Conservation (phyloP, 2,113 vertebrate species). For the Nothocercus nigrocapillus region DNA sequence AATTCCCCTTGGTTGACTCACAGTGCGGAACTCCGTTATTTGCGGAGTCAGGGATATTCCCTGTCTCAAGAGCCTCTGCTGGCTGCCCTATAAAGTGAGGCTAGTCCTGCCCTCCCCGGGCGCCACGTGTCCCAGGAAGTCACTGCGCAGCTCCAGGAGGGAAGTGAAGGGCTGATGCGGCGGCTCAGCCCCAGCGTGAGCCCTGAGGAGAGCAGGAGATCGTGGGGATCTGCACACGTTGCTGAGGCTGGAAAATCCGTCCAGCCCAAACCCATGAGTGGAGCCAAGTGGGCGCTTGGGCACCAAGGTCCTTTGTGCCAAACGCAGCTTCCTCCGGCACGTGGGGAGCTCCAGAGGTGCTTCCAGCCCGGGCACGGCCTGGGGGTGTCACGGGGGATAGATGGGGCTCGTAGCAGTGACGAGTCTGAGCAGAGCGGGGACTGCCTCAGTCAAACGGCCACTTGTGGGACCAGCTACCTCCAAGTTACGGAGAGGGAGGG, state of each 20-base stretch:
- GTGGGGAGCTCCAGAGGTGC: too few species aligned
- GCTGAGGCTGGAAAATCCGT: neutral
- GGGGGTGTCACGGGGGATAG: neutral
- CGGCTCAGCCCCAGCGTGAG: neutral
- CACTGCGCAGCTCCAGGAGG: neutral
- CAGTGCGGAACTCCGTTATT: neutral
- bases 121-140: too few species aligned
- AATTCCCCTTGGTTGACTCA: neutral
- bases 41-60: neutral
- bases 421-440: neutral
- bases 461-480: neutral
- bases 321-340: neutral
- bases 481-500: neutral
- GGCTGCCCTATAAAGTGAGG: neutral
- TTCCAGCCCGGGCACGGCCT: neutral
- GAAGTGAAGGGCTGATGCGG: neutral
- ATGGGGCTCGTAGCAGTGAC: neutral
- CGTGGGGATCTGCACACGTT: neutral
- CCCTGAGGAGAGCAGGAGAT: neutral
- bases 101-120: too few species aligned
- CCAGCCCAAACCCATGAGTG: neutral
- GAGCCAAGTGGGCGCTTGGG: neutral
- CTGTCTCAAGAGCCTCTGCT: neutral
- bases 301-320: neutral
- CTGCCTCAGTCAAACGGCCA: neutral